Base-by-base conservation (phyloP, 1,140 invertebrate genomes). In the Drosophila gunungcola region DNA sequence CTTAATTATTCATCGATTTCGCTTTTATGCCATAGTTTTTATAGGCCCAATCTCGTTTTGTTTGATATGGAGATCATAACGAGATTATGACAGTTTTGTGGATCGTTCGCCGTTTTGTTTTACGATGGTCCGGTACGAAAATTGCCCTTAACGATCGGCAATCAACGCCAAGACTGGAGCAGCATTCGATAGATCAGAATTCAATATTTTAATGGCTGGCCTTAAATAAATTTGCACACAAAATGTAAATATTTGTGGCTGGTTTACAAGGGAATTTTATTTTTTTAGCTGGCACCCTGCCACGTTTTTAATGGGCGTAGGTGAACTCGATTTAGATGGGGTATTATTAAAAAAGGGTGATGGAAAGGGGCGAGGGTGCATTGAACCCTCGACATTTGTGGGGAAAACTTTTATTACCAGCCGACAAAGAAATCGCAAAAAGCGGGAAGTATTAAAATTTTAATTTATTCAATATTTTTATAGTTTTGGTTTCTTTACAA, bases 141-240 rank as follows among this genome's bases (percentile, higher is more conserved):
- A 75, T 76, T 62, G 68, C 54, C 54, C 69, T 72, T 73, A 73
- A 73, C 69, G 67, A 73, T 73, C 55, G 46, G 5, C 73, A 77
- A 76, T 77, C 73, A 77, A 68, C 51, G 73, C 73, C 73, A 77
- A 68, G 27, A 52, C 9, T 9, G 39, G 54, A 53, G 7, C 73
- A 39, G 41, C 73, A 55, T 61, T 76, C 62, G 42, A 77, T 77
- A 68, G 70, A 75, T 75, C 70, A 64, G 52, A 55, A 48, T 43
- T 63, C 25, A 29, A 64, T 54, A 42, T 55, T 80, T 85, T 79
- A 70, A 79, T 83, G 64, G 49, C 25, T 10, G 25, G 51, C 25
- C 67, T 77, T 73, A 77, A 84, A 84, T 73, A 83, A 72, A 73
- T 84, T 80, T 68, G 63, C 76, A 62, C 62, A 84, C 67, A 48